phyloP scores from a whole-genome alignment of 2,113 vertebrate genomes.

The Platichthys flesus region DNA sequence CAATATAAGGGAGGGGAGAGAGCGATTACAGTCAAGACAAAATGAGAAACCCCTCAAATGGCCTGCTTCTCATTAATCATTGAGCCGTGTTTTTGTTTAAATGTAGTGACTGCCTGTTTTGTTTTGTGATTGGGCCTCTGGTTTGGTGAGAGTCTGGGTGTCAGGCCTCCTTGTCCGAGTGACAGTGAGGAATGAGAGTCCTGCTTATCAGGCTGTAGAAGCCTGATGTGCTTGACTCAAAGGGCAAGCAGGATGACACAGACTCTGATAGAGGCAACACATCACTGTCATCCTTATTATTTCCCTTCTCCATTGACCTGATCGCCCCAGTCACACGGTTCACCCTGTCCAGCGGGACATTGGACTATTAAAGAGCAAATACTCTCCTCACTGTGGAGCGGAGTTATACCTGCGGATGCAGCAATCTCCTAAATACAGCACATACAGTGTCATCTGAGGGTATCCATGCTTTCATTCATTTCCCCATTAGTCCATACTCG shows the following conservation, averaged over 20 bases:
- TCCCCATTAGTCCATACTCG: too few species aligned
- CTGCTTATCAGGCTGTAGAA: constrained; percentile 39
- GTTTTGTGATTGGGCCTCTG: constrained; percentile 6
- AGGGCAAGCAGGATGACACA: constrained; percentile 47
- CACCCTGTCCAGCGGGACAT: constrained; percentile 36
- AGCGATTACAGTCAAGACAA: not conserved
- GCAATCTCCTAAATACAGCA: not conserved
- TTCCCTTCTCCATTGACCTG: constrained; percentile 57
- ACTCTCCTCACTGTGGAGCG: constrained; percentile 13
- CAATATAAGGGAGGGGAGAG: not conserved
- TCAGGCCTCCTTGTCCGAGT: constrained; percentile 23
- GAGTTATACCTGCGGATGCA: constrained; percentile 17
- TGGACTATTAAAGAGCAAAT: constrained; percentile 40
- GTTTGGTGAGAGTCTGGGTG: constrained; percentile 8
- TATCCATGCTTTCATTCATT: not conserved
- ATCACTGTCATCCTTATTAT: constrained; percentile 66
- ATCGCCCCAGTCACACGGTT: constrained; percentile 38
- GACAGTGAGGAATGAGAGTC: constrained; percentile 52
- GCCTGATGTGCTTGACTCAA: constrained; percentile 56
- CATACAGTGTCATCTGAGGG: not conserved
- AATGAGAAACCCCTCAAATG: not conserved
- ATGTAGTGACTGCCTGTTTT: not conserved
- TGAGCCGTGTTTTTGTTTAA: not conserved
- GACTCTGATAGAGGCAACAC: constrained; percentile 49
- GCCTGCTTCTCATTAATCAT: not conserved